Conservation (phyloP, 2,797 vertebrate genomes). For the Hemibagrus guttatus region DNA sequence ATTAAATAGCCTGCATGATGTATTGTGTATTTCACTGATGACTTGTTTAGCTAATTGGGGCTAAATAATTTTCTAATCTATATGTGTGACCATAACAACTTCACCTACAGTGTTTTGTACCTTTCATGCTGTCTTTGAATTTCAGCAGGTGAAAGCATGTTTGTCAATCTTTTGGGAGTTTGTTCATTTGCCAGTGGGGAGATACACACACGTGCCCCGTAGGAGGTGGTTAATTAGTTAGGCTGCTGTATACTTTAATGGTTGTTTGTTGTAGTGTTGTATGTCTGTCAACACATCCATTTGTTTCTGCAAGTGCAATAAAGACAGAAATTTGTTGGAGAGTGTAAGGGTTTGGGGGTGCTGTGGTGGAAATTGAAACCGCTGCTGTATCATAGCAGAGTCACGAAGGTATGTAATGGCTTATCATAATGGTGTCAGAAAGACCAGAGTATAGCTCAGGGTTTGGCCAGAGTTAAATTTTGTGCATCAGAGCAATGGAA, state of each 20-base stretch:
- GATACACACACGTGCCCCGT: background rate
- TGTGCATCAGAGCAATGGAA: background rate
- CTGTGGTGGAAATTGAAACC: background rate
- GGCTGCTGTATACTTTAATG: constrained; percentile 10
- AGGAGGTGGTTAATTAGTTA: constrained; percentile 33
- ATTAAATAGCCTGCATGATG: background rate
- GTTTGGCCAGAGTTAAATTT: background rate
- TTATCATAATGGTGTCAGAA: background rate
- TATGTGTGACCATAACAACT: background rate
- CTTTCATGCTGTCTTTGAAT: background rate
- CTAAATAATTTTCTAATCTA: background rate
- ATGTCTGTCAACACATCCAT: constrained; percentile 26
- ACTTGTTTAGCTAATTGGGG: background rate
- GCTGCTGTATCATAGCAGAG: background rate
- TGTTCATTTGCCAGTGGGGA: constrained; percentile 14
- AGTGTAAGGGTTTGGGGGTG: background rate
- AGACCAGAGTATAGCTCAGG: background rate
- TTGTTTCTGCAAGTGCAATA: constrained; percentile 17
- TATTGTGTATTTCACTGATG: background rate
- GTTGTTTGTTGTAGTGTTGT: constrained; percentile 29
- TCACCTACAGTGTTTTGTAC: constrained; percentile 7
- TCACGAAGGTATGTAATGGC: background rate
- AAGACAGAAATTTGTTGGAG: background rate
- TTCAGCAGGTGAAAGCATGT: constrained; percentile 30
- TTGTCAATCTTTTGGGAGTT: constrained; percentile 33